Evolutionary conservation across 2,113 vertebrate genomes (phyloP).

Genomic region (Limanda limanda): DNA sequence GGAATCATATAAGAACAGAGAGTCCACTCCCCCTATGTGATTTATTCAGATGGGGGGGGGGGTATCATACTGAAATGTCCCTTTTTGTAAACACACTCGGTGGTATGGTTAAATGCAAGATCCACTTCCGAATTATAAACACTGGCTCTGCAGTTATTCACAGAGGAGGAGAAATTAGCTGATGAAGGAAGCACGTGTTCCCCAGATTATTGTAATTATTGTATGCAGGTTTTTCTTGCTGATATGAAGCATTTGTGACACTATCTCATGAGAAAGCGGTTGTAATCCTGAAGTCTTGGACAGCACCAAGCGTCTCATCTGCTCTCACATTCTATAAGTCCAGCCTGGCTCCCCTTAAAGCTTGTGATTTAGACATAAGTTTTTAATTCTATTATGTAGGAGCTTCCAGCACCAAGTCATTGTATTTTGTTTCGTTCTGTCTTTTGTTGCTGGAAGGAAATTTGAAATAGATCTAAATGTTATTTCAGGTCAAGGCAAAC

Average conservation of each 20-base stretch:
- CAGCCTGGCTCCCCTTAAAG: conserved; percentile 49
- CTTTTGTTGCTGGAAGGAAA: conserved; percentile 73
- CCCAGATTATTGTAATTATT: conserved; percentile 79
- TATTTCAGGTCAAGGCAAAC: conserved; percentile 76
- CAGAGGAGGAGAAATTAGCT: conserved; percentile 74
- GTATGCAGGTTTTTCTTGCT: conserved; percentile 71
- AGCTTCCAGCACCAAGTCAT: conserved; percentile 72
- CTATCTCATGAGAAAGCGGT: conserved; percentile 76
- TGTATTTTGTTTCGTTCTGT: conserved; percentile 73
- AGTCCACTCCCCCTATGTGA: conserved; percentile 10
- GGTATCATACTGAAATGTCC: conserved; percentile 68
- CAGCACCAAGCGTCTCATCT: conserved; percentile 40
- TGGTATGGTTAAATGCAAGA: conserved; percentile 66
- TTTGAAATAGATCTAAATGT: conserved; percentile 76
- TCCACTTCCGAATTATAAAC: conserved; percentile 73
- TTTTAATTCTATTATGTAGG: conserved; percentile 74
- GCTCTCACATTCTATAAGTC: conserved; percentile 56
- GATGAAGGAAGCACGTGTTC: conserved; percentile 77
- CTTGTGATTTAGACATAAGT: conserved; percentile 71
- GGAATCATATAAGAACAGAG: conserved; percentile 27
- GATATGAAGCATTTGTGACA: conserved; percentile 77
- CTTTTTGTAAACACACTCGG: conserved; percentile 74
- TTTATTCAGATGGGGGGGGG: conserved; percentile 39
- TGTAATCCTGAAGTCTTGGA: conserved; percentile 50
- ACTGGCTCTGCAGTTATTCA: conserved; percentile 60